Evolutionary conservation across 2,113 vertebrate genomes (phyloP), one percentile per base, ranked within the genome.

Genomic region (Mirza zaza): DNA sequence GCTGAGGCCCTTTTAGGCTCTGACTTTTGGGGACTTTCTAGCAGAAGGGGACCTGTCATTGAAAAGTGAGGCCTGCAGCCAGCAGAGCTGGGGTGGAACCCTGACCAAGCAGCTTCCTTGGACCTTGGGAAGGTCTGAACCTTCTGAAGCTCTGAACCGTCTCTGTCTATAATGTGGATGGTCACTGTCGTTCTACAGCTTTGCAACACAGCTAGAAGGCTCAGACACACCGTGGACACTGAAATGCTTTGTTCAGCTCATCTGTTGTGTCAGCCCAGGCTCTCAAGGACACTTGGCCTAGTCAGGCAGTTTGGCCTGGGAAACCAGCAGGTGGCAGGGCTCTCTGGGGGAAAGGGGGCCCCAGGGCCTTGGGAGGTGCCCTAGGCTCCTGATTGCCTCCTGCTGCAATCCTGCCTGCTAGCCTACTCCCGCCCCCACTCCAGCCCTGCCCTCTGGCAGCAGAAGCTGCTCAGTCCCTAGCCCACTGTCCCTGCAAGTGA

Each of bases 301-400:
- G 81, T 32, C 6, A 5, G 75, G 67, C 81, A 59, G 52, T 61
- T 42, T 36, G 88, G 34, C 42, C n/a, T 87, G 75, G 96, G 91
- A 93, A 92, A 90, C 21, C 63, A 71, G 89, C 3, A 7, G 96
- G 94, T 6, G 68, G 89, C 36, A 87, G 36, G 57, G 8, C 29
- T 91, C 36, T 91, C 83, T 87, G 32, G 89, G 89, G 68, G 11
- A 90, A 85, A 93, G 61, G 57, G 92, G 3, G 90, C 59, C 27
- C 61, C 4, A 5, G 13, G 42, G 59, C 55, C 55, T 87, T 0
- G 15, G 63, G 52, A 27, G 63, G 70, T 76, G 75, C 42, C 18
- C 39, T 39, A 57, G 94, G 48, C 25, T 76, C 39, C n/a, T 4
- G 20, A 10, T 34, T 52, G 75, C 29, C 59, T 96, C 48, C 9